Conservation (phyloP, 2,113 vertebrate genomes). For the Plectropomus leopardus region DNA sequence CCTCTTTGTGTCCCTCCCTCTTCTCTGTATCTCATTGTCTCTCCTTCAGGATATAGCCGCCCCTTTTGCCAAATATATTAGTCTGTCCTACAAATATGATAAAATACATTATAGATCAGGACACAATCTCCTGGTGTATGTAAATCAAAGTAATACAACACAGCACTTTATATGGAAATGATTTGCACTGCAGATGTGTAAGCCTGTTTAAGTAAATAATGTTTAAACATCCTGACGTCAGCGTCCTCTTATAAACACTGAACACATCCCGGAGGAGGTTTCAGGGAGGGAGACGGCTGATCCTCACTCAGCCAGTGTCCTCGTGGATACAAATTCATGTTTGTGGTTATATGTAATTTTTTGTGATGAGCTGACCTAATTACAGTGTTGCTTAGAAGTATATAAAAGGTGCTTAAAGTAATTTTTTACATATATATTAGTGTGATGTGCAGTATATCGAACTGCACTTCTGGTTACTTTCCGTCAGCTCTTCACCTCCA, state of each 20-base stretch:
- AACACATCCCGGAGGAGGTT: conserved; percentile 13
- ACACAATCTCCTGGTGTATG: not conserved
- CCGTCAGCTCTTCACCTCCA: too few species aligned
- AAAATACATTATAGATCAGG: not conserved
- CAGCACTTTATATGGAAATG: not conserved
- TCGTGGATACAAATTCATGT: not conserved
- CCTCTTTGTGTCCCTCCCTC: conserved; percentile 21
- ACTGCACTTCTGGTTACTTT: too few species aligned
- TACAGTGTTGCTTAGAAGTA: not conserved
- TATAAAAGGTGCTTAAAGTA: not conserved
- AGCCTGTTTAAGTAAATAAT: conserved; percentile 48
- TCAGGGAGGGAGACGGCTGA: not conserved
- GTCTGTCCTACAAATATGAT: conserved; percentile 2
- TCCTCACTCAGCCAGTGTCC: conserved; percentile 7
- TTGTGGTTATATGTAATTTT: not conserved
- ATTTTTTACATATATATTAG: too few species aligned
- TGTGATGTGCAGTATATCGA: too few species aligned
- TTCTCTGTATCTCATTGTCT: not conserved
- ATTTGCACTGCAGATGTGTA: conserved; percentile 1
- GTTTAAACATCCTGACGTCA: conserved; percentile 21
- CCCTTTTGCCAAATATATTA: not conserved
- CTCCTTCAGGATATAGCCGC: not conserved
- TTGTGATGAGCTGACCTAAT: not conserved
- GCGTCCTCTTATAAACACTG: conserved; percentile 20
- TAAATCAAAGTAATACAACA: not conserved